Evolutionary conservation across 2,113 vertebrate genomes (phyloP).

Genomic region (Laticauda colubrina): DNA sequence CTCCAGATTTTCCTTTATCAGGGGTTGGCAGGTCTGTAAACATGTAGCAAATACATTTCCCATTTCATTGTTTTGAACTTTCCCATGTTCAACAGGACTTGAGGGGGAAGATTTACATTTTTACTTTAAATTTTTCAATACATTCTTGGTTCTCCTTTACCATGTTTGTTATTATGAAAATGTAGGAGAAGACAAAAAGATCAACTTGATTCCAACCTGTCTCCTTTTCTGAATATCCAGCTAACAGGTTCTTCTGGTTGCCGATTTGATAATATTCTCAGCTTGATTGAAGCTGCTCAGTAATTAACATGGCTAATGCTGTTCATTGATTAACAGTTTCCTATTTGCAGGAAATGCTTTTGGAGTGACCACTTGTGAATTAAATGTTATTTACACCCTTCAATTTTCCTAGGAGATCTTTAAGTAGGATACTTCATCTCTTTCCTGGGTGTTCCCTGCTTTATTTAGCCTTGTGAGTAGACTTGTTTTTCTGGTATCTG

Average conservation of each 20-base stretch:
- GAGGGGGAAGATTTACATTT: neutral
- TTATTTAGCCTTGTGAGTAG: neutral
- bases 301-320: neutral
- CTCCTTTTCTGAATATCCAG: neutral
- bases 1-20: no score
- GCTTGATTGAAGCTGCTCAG: neutral
- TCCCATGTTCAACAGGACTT: neutral
- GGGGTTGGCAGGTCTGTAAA: neutral
- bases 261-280: neutral
- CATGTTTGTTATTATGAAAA: neutral
- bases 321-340: neutral
- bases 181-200: neutral
- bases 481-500: neutral
- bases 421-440: neutral
- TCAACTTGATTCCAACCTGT: neutral
- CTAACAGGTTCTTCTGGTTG: no score
- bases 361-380: neutral
- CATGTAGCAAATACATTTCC: neutral
- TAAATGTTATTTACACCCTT: neutral
- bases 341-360: neutral
- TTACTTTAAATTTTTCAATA: neutral
- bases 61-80: neutral
- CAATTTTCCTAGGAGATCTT: neutral
- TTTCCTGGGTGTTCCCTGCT: neutral
- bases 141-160: neutral